phyloP scores from a whole-genome alignment of 2,888 invertebrate genomes.

The Pegoplata infirma region DNA sequence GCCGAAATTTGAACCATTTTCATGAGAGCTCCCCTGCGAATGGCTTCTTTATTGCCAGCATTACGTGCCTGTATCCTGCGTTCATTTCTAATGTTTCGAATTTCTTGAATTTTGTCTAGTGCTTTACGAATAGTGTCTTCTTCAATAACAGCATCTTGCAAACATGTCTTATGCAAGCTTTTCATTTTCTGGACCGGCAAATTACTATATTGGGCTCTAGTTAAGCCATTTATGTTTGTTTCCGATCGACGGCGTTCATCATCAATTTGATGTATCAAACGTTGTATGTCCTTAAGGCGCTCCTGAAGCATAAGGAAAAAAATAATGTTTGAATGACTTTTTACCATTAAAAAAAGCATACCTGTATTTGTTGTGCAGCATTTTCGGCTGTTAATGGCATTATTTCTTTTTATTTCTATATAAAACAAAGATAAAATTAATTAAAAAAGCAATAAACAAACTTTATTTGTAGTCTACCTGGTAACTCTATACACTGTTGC shows the following conservation, averaged over 20 bases:
- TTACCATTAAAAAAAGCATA: neutral
- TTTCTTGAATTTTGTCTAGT: constrained; percentile 92
- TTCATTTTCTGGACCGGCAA: constrained; percentile 85
- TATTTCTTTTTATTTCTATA: no score
- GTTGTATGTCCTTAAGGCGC: constrained; percentile 86
- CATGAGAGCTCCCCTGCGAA: constrained; percentile 95
- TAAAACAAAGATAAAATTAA: no score
- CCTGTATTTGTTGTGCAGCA: constrained; percentile 28
- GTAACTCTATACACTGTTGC: no score
- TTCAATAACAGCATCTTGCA: constrained; percentile 90
- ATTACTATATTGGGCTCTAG: constrained; percentile 83
- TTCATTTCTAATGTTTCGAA: constrained; percentile 92
- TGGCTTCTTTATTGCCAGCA: constrained; percentile 93
- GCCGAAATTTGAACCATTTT: constrained; percentile 96
- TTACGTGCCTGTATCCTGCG: constrained; percentile 90
- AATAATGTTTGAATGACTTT: neutral
- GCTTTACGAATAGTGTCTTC: constrained; percentile 90
- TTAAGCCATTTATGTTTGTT: constrained; percentile 87
- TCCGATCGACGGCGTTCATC: constrained; percentile 89
- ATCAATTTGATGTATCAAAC: constrained; percentile 89
- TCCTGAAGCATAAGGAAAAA: constrained; percentile 81
- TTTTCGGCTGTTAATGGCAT: constrained; percentile 29
- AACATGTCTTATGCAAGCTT: constrained; percentile 87
- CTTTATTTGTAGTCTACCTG: no score
- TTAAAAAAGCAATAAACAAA: no score